phyloP scores from a whole-genome alignment of 2,797 vertebrate genomes.

The Pipistrellus nathusii region DNA sequence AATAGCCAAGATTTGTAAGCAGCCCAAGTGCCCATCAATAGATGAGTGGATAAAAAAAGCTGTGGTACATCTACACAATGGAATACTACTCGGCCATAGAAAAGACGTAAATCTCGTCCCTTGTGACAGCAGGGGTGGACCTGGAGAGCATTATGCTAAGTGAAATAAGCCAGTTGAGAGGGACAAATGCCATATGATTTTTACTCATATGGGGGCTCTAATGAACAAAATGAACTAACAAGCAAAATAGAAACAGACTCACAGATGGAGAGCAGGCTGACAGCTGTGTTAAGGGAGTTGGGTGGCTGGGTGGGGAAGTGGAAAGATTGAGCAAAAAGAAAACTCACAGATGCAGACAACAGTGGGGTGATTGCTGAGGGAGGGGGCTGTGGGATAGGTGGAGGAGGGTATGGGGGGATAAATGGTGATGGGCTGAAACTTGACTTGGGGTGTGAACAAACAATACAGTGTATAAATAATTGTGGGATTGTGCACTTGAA shows the following conservation, averaged over 20 bases:
- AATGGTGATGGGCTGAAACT: not conserved
- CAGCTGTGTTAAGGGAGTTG: not conserved
- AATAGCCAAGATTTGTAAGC: not conserved
- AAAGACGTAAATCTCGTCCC: no score
- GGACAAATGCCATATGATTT: no score
- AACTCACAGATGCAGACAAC: not conserved
- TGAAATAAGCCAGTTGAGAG: not conserved
- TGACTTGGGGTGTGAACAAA: not conserved
- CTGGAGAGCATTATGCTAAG: not conserved
- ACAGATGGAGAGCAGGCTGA: not conserved
- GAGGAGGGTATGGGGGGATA: not conserved
- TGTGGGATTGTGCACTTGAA: not conserved
- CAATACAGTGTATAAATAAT: not conserved
- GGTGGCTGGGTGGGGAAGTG: not conserved
- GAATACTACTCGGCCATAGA: no score
- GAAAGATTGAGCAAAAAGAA: not conserved
- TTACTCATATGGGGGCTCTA: not conserved
- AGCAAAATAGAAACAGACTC: not conserved
- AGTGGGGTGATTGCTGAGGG: not conserved
- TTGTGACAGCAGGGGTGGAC: not conserved
- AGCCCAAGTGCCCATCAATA: not conserved
- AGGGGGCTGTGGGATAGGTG: not conserved
- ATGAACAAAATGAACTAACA: not conserved
- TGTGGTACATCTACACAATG: not conserved
- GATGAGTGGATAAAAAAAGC: not conserved